Base-by-base conservation (phyloP, 2,797 vertebrate species). In the Hoplostethus atlanticus region DNA sequence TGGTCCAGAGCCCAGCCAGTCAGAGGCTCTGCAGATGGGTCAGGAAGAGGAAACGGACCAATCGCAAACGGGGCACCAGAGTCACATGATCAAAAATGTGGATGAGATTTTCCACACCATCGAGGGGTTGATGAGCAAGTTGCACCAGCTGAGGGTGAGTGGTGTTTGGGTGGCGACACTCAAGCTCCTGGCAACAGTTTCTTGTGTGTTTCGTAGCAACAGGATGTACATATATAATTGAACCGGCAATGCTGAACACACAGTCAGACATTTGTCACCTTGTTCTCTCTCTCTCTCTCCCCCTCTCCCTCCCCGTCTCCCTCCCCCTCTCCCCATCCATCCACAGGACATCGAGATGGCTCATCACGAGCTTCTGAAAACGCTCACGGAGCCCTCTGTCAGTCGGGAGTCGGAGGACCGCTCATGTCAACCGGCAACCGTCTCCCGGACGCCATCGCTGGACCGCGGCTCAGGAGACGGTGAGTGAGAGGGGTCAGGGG, bases 41-140 rank as follows among this genome's bases (percentile, higher is more conserved):
- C 63, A 31, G 55, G 71, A 83, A 5, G 81, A 71, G 0, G 80
- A 69, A 54, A 12, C n/a, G 31, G 71, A 78, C 68, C 89, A 69
- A 12, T 67, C 73, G 21, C 85, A 71, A 46, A 47, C 66, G 0
- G 68, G 52, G 0, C 42, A 34, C 5, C 91, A 83, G 69, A 90
- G 80, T 38, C 92, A 88, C 12, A 77, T 91, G 74, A 91, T 94
- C 68, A 91, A 82, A 67, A 94, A 95, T 1, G 90, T 91, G 64
- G 94, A 95, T 1, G 93, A 94, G 84, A 93, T 95, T 68, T 95
- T 95, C 68, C 87, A 86, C 70, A 94, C 92, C 0, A 94, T 95
- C 4, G 93, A 95, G 68, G 85, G 87, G 61, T 17, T 96, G 89
- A 93, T 85, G 89, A 91, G 61, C 55, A 95, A 95, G 78, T 25